Conservation (phyloP, 1,140 invertebrate species). For the Drosophila pruinosa region DNA sequence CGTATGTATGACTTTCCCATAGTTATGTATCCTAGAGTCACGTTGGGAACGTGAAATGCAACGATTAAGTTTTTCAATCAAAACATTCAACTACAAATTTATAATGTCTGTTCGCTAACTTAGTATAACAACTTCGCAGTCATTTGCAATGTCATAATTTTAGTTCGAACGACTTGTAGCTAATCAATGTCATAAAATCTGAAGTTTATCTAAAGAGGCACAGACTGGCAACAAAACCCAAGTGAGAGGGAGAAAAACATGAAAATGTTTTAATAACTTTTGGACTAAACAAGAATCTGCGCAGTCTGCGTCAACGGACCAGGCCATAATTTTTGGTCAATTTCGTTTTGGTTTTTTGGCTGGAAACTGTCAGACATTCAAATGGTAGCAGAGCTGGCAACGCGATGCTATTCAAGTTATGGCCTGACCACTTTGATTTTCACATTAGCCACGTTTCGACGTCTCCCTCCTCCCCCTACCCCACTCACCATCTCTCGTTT, state of each 20-base stretch:
- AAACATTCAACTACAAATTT: neutral
- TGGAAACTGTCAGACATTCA: slow-evolving; percentile 44
- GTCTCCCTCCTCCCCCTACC: neutral
- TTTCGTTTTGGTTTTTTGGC: slow-evolving; percentile 27
- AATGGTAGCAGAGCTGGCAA: slow-evolving; percentile 25
- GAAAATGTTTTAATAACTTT: slow-evolving; percentile 23
- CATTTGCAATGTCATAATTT: slow-evolving; percentile 11
- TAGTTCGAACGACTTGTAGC: slow-evolving; percentile 12
- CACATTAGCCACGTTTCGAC: slow-evolving; percentile 51
- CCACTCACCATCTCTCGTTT: neutral
- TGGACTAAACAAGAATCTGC: slow-evolving; percentile 63
- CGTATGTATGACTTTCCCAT: too few species aligned
- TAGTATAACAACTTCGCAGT: neutral
- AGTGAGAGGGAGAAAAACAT: slow-evolving; percentile 5
- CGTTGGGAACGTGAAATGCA: neutral
- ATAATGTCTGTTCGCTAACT: neutral
- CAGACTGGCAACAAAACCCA: slow-evolving; percentile 62
- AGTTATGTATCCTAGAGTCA: neutral
- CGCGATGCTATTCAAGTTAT: slow-evolving; percentile 52
- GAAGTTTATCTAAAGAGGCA: slow-evolving; percentile 34
- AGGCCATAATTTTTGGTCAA: slow-evolving; percentile 53
- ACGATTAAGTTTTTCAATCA: neutral
- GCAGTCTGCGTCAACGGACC: slow-evolving; percentile 42
- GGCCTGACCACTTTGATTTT: slow-evolving; percentile 70
- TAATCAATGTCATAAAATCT: slow-evolving; percentile 62